phyloP scores from a whole-genome alignment of 2,113 vertebrate genomes.

The Ellobius talpinus region DNA sequence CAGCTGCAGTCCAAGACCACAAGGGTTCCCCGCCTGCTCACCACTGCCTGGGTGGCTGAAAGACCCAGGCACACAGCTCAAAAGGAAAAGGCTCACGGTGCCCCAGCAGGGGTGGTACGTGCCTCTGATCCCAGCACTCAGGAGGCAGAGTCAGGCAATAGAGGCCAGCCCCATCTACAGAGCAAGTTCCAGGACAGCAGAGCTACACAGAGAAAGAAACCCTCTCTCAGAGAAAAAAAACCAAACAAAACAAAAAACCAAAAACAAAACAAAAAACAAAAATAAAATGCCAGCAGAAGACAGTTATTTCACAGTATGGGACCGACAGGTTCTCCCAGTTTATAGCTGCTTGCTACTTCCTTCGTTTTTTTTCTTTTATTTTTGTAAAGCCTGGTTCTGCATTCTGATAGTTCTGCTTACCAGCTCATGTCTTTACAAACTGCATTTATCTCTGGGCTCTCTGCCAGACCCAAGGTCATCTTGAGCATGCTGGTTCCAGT shows the following conservation, averaged over 20 bases:
- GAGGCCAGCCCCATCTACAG: neutral
- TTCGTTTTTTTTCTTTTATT: too few species aligned
- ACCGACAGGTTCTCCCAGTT: too few species aligned
- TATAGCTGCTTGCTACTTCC: too few species aligned
- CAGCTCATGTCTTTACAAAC: neutral
- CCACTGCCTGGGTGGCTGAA: neutral
- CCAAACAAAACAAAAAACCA: rapidly evolving
- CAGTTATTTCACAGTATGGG: too few species aligned
- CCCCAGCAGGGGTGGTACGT: neutral
- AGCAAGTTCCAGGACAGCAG: neutral
- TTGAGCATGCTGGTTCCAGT: neutral
- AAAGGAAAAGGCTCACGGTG: neutral
- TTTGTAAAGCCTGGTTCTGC: neutral
- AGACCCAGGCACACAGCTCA: neutral
- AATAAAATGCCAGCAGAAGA: too few species aligned
- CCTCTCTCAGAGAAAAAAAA: neutral
- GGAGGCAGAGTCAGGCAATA: neutral
- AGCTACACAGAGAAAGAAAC: neutral
- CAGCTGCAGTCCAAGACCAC: neutral
- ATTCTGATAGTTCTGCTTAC: neutral
- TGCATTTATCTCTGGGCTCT: neutral
- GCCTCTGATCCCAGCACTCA: neutral
- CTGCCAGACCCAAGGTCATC: neutral
- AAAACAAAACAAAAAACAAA: too few species aligned
- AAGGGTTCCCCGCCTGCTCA: neutral